Percentiles rank a stretch among this genome's conserved stretches.
Conservation (phyloP, 2,113 vertebrate genomes). For the Kryptolebias marmoratus region DNA sequence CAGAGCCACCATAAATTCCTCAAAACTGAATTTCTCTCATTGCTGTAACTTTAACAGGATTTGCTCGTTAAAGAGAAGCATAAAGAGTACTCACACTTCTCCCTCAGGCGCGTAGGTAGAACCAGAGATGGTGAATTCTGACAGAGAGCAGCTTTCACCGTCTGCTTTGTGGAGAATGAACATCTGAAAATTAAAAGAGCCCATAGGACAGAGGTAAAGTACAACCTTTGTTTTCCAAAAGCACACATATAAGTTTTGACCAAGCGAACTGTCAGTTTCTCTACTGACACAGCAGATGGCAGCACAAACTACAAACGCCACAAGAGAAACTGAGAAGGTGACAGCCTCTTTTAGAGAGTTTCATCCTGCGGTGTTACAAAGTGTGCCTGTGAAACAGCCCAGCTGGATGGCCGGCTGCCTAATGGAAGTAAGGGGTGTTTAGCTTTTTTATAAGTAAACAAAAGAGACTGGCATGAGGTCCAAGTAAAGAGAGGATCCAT, state of each 20-base stretch:
- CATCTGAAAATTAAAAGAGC: slow-evolving; percentile 83
- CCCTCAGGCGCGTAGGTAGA: slow-evolving; percentile 96
- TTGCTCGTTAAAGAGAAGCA: not conserved
- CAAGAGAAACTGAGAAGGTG: not conserved
- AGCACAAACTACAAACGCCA: slow-evolving; percentile 46
- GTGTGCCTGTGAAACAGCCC: slow-evolving; percentile 2
- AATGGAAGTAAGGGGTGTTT: slow-evolving; percentile 29
- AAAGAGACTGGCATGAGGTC: slow-evolving; percentile 31
- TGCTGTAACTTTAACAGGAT: not conserved
- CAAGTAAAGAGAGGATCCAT: slow-evolving; percentile 32
- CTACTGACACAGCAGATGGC: slow-evolving; percentile 58
- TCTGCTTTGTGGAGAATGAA: slow-evolving; percentile 91
- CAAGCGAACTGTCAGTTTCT: not conserved
- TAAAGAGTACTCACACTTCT: slow-evolving; percentile 90
- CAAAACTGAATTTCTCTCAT: not conserved
- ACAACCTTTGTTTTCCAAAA: not conserved
- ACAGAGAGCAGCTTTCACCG: slow-evolving; percentile 88
- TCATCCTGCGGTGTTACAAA: slow-evolving; percentile 25
- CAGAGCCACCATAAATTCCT: not conserved
- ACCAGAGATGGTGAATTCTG: slow-evolving; percentile 95
- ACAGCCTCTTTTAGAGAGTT: not conserved
- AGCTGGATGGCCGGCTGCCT: slow-evolving; percentile 34
- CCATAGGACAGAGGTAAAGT: slow-evolving; percentile 4
- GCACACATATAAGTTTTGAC: not conserved
- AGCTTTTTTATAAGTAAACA: slow-evolving; percentile 51